These are phyloP conservation scores for Malurus elegans DNA, from an alignment of 2,113 vertebrate genomes.

Conservation along the genomic window DNA sequence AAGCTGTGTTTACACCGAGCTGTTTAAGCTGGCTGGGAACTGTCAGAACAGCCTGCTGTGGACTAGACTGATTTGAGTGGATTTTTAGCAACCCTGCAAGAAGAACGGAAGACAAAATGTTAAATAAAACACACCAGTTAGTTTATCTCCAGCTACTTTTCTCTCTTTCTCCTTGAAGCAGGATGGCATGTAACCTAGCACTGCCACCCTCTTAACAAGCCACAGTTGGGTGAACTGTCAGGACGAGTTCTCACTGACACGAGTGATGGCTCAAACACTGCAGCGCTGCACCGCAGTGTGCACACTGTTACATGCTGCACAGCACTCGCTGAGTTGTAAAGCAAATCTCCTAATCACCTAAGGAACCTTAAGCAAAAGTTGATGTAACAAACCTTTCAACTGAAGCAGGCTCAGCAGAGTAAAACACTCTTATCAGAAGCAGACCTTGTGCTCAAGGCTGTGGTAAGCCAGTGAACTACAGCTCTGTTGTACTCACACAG, in stretches of 20 bases:
- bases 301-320: not conserved
- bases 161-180: not conserved
- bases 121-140: conserved; percentile 49
- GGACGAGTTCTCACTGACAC: not conserved
- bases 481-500: not conserved
- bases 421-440: not conserved
- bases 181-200: not conserved
- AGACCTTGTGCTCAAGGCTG: not conserved
- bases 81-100: conserved; percentile 90
- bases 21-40: conserved; percentile 95
- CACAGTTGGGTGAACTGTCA: conserved; percentile 5
- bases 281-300: not conserved
- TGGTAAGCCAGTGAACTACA: not conserved
- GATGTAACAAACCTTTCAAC: not conserved
- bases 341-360: not conserved
- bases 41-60: conserved; percentile 90
- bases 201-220: not conserved
- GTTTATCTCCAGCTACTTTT: conserved; percentile 39
- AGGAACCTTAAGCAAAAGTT: not conserved
- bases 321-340: not conserved
- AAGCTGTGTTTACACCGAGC: conserved; percentile 80
- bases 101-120: conserved; percentile 58
- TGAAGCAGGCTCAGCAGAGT: conserved; percentile 3
- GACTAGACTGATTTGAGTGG: conserved; percentile 85
- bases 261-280: not conserved